Conservation (phyloP, 2,888 invertebrate species). For the Oegoconia quadripuncta region DNA sequence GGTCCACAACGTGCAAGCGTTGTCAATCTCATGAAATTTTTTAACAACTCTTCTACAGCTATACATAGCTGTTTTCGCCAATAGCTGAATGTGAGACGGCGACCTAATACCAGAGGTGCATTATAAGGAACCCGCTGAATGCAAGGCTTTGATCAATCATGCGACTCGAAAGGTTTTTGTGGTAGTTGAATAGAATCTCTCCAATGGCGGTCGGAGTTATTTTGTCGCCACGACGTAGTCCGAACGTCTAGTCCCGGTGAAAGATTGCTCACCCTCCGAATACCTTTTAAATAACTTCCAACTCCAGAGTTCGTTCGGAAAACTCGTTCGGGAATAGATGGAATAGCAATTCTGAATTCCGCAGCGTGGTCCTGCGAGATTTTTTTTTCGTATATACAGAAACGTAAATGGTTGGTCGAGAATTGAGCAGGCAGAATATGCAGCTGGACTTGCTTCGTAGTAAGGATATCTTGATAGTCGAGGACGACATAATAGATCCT, state of each 20-base stretch:
- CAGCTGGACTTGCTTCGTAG: too few relatives aligned
- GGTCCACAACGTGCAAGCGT: too few relatives aligned
- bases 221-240: conserved; percentile 50
- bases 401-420: too few relatives aligned
- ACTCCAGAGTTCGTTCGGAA: conserved; percentile 34
- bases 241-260: conserved; percentile 52
- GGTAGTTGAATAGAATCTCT: conserved; percentile 58
- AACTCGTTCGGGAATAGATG: conserved; percentile 23
- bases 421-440: too few relatives aligned
- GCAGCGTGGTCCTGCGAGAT: not conserved
- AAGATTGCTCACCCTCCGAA: conserved; percentile 55
- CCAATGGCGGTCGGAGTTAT: conserved; percentile 56
- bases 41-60: too few relatives aligned
- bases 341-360: conserved; percentile 5
- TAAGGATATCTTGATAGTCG: too few relatives aligned
- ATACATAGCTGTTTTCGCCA: too few relatives aligned
- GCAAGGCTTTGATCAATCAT: conserved; percentile 73
- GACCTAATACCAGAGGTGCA: too few relatives aligned
- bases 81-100: too few relatives aligned
- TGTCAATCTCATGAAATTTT: too few relatives aligned
- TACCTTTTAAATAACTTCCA: conserved; percentile 56
- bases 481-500: too few relatives aligned
- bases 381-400: too few relatives aligned
- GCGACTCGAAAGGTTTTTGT: conserved; percentile 68
- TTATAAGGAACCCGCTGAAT: conserved; percentile 54